Percentiles rank a stretch among this genome's conserved stretches.
Conservation (phyloP, 2,113 vertebrate genomes). For the Crotalus viridis region DNA sequence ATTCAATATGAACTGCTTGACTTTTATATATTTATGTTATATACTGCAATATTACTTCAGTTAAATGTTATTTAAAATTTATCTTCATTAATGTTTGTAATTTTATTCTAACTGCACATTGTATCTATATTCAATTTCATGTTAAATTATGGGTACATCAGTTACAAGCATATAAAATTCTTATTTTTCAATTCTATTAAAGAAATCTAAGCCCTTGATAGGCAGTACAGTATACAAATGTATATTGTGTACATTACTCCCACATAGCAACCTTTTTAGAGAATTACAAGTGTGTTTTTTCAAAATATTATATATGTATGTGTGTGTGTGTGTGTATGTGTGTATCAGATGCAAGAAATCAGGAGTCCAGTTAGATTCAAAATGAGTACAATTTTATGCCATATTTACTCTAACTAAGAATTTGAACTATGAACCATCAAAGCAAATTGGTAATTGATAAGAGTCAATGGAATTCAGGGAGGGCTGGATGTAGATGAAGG, state of each 20-base stretch:
- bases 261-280: neutral
- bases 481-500: neutral
- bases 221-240: neutral
- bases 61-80: neutral
- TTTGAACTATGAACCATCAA: neutral
- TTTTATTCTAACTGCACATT: neutral
- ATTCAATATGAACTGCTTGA: neutral
- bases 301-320: too few species aligned
- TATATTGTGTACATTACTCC: neutral
- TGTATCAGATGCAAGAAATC: neutral
- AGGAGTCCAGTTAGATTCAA: neutral
- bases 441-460: neutral
- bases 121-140: neutral
- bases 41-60: neutral
- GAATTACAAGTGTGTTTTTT: neutral
- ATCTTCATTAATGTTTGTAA: slow-evolving; percentile 7
- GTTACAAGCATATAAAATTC: neutral
- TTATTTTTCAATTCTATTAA: neutral
- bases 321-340: neutral
- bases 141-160: neutral
- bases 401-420: neutral
- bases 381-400: neutral
- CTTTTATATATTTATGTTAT: neutral
- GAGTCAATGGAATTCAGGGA: neutral
- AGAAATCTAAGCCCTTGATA: slow-evolving; percentile 15